Conservation (phyloP, 2,888 invertebrate genomes). For the Cheilosia vulpina region DNA sequence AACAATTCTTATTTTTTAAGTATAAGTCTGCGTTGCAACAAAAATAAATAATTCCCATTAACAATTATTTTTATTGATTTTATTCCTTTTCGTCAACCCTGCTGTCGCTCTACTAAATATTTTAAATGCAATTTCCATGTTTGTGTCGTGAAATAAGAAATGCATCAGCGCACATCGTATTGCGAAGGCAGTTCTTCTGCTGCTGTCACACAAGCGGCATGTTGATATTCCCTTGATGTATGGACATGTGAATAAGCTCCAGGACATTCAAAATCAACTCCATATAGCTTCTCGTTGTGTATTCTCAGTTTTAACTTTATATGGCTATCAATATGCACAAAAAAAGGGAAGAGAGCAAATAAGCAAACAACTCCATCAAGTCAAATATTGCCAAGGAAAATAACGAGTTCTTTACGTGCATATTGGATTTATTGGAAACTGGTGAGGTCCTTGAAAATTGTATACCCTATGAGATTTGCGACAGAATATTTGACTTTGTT, state of each 20-base stretch:
- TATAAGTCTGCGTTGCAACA: not conserved
- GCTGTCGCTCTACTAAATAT: slow-evolving; percentile 6
- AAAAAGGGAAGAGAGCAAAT: slow-evolving; percentile 27
- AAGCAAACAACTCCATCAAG: slow-evolving; percentile 28
- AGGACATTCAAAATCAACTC: not conserved
- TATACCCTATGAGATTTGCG: not conserved
- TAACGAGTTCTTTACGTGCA: slow-evolving; percentile 24
- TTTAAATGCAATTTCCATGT: slow-evolving; percentile 46
- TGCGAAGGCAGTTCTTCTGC: slow-evolving; percentile 3
- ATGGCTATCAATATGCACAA: slow-evolving; percentile 41
- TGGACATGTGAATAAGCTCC: not conserved
- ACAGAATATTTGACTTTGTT: not conserved
- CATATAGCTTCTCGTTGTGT: too few species aligned
- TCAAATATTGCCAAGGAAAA: slow-evolving; percentile 43
- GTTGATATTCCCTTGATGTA: slow-evolving; percentile 4
- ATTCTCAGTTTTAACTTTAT: slow-evolving; percentile 1
- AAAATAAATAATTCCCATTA: not conserved
- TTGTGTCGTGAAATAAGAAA: slow-evolving; percentile 40
- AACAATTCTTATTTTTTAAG: too few species aligned
- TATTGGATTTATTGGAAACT: slow-evolving; percentile 4
- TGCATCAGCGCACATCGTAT: slow-evolving; percentile 33
- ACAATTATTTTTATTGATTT: not conserved
- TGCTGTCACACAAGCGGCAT: not conserved
- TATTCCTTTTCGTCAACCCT: not conserved
- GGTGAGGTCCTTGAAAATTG: slow-evolving; percentile 24